Base-by-base conservation (phyloP, 2,888 invertebrate species). In the Leptogaster cylindrica region DNA sequence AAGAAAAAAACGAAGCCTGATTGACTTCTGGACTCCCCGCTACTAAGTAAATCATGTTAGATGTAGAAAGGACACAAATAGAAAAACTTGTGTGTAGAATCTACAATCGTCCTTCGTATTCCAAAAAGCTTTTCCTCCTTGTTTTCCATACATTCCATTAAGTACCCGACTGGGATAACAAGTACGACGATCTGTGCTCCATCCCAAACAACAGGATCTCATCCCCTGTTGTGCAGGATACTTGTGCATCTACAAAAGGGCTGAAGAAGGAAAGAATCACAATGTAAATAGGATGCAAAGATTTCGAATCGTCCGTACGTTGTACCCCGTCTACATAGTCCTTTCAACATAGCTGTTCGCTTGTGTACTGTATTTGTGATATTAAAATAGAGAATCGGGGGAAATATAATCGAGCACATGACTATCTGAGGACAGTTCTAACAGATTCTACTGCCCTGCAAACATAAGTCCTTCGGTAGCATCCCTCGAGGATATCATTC, bases 401-500 rank as follows among this genome's bases (percentile, higher is more conserved):
- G 55, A 68, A 65, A 65, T 55, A 68, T 48, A 65, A 68, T 68
- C 68, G 28, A 44, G 67, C 64, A 23, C 41, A 68, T 28, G 64
- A 68, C 50, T 65, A 58, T 46, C 65, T 48, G 68, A 65, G 52
- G 51, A 64, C 52, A 61, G 55, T 65, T 52, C 48, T 65, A 52
- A 64, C 52, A 52, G 36, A 58, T 33, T 10, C 63, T 31, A 46
- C 46, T 46, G 41, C 39, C 58, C 39, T 39, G 58, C 41, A 25
- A 70, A 67, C 68, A 44, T 51, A 65, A 68, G 66, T 58, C 68
- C 67, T 64, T 63, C 65, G 67, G 28, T 65, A 27, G 66, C 66
- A 71, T 71, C 76, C 75, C 76, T 76, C 75, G 78, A 77, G 78
- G 78, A 77, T 76, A 77, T 80, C 81, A 81, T 79, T 80, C 80